Conservation (phyloP, 2,888 invertebrate species). For the Halocaridina rubra region DNA sequence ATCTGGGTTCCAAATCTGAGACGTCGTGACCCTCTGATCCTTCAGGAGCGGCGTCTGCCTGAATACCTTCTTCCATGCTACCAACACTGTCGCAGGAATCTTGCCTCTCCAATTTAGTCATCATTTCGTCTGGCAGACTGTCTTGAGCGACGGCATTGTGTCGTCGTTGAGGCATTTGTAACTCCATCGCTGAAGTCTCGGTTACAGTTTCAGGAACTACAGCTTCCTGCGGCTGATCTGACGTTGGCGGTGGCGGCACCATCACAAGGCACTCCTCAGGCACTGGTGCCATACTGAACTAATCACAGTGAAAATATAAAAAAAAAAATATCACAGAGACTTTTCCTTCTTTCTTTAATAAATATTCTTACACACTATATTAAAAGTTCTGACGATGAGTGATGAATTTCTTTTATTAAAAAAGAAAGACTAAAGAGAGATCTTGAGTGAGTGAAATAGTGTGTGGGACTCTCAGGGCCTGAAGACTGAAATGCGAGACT, state of each 20-base stretch:
- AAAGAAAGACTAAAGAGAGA: too few relatives aligned
- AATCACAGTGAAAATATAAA: slow-evolving; percentile 13
- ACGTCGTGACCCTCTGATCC: background rate
- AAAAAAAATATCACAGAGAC: background rate
- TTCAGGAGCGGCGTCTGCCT: slow-evolving; percentile 24
- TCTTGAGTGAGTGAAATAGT: slow-evolving; percentile 11
- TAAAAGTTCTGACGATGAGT: background rate
- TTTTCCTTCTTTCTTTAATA: background rate
- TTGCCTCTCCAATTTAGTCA: slow-evolving; percentile 43
- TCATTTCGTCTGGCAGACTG: slow-evolving; percentile 36
- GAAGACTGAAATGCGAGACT: slow-evolving; percentile 34
- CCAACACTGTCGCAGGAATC: slow-evolving; percentile 44
- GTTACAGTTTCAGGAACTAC: background rate
- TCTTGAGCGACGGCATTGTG: slow-evolving; percentile 17
- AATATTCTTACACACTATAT: background rate
- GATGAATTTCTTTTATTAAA: too few relatives aligned
- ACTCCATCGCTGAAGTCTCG: background rate
- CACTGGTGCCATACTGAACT: slow-evolving; percentile 11
- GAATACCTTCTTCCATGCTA: slow-evolving; percentile 34
- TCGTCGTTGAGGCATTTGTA: background rate
- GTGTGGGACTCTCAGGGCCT: slow-evolving; percentile 44
- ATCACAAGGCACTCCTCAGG: slow-evolving; percentile 22
- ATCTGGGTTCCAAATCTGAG: slow-evolving; percentile 22
- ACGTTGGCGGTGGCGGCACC: background rate
- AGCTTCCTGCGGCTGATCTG: background rate